Evolutionary conservation across 1,140 invertebrate genomes (phyloP).

Genomic region (Pteromalus puparum): DNA sequence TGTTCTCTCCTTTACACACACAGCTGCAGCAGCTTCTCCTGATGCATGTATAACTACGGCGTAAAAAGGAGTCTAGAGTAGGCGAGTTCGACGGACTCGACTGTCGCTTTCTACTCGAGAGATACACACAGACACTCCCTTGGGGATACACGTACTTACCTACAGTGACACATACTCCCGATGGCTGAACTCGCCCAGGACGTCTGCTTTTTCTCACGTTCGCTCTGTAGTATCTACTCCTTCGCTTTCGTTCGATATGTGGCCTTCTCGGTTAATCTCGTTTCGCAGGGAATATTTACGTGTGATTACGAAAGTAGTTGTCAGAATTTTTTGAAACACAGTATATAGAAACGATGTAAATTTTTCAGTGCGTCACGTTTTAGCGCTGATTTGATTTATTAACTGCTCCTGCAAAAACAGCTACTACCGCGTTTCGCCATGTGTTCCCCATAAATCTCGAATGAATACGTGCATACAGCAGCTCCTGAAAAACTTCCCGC

Average conservation of each 20-base stretch:
- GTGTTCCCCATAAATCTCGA: constrained; percentile 1
- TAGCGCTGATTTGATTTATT: constrained; percentile 39
- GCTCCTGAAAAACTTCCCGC: background rate
- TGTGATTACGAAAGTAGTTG: background rate
- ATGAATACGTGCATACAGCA: background rate
- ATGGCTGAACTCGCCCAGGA: background rate
- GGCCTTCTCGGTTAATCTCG: background rate
- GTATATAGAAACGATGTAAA: no score
- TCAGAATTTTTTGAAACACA: no score
- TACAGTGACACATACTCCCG: background rate
- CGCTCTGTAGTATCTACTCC: background rate
- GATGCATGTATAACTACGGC: background rate
- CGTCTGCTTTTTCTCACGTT: constrained; percentile 39
- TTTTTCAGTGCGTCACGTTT: background rate
- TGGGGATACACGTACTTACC: background rate
- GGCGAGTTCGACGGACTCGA: constrained; percentile 22
- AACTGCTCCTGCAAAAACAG: background rate
- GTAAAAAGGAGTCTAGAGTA: background rate
- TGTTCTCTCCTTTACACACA: background rate
- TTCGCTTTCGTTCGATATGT: constrained; percentile 8
- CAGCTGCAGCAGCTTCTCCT: constrained; percentile 2
- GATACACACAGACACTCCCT: background rate
- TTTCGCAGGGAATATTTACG: background rate
- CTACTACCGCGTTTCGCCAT: background rate
- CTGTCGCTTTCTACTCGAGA: constrained; percentile 5